Base-by-base conservation (phyloP, 2,797 vertebrate species). In the Craterocephalus amniculus region DNA sequence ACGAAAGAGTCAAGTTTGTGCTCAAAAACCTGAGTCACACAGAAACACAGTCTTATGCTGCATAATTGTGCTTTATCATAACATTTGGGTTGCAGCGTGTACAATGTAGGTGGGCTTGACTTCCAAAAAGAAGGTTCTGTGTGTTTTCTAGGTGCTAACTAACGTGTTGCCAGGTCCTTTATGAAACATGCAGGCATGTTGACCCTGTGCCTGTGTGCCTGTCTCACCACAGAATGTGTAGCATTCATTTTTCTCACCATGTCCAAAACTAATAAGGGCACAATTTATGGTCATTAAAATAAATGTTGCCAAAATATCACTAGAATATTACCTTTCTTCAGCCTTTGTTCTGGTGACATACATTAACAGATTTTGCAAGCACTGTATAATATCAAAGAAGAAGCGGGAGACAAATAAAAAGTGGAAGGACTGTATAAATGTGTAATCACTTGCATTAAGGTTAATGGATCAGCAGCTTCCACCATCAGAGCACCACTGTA, bases 1-100 rank as follows among this genome's bases (percentile, higher is more conserved):
- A n/a, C 6, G 5, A 51, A 67, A 3, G 58, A 31, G 8, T 22
- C 51, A 31, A 11, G 9, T 54, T 32, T 35, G 34, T 0, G 0
- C n/a, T n/a, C 31, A 36, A 48, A 45, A 40, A 54, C 22, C n/a
- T 48, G 54, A 61, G 45, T 52, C 27, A 67, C 32, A 36, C 11
- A 16, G 67, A 64, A 49, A 67, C 43, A 9, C 51, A 67, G 35
- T 48, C 56, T 29, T 32, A 40, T 16, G 18, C 14, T 16, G 8
- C 38, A 40, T 5, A 40, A 16, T 40, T 40, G 38, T 4, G n/a
- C n/a, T n/a, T n/a, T n/a, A n/a, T n/a, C n/a, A n/a, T n/a, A n/a
- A n/a, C n/a, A n/a, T n/a, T n/a, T n/a, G n/a, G n/a, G n/a, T n/a
- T n/a, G n/a, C n/a, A n/a, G n/a, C n/a, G n/a, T n/a, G n/a, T n/a